Percentiles rank a stretch among this genome's conserved stretches.
These are phyloP conservation scores for Archivesica marissinica DNA, from an alignment of 1,140 invertebrate species.

Conservation along the genomic window DNA sequence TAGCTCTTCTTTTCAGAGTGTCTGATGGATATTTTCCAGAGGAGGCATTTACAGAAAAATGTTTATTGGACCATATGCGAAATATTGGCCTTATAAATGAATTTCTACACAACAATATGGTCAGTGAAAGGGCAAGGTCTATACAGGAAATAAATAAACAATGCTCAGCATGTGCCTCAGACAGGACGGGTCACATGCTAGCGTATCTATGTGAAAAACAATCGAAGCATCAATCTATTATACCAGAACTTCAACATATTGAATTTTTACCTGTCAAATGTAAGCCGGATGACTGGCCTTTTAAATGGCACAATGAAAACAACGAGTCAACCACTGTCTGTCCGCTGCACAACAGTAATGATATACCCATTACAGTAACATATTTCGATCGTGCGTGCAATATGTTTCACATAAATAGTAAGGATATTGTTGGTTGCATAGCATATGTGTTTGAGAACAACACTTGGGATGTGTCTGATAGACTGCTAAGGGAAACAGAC, in stretches of 20 bases:
- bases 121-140: constrained; percentile 51
- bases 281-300: constrained; percentile 53
- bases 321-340: neutral
- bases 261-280: constrained; percentile 53
- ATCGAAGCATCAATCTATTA: neutral
- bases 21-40: neutral
- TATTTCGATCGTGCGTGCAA: neutral
- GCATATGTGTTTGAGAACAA: neutral
- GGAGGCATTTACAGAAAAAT: neutral
- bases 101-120: constrained; percentile 23
- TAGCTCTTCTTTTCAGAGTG: constrained; percentile 40
- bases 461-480: neutral
- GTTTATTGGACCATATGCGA: neutral
- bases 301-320: constrained; percentile 40
- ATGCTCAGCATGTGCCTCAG: neutral
- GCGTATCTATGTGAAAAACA: constrained; percentile 25
- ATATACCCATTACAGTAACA: neutral
- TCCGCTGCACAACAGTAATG: neutral
- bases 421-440: neutral
- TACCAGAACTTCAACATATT: constrained; percentile 10
- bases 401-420: neutral
- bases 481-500: neutral
- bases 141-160: constrained; percentile 21
- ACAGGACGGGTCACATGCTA: constrained; percentile 7
- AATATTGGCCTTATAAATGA: constrained; percentile 57